These are phyloP conservation scores for Pseudolycoriella hygida DNA, from an alignment of 2,888 invertebrate genomes.

Conservation along the genomic window DNA sequence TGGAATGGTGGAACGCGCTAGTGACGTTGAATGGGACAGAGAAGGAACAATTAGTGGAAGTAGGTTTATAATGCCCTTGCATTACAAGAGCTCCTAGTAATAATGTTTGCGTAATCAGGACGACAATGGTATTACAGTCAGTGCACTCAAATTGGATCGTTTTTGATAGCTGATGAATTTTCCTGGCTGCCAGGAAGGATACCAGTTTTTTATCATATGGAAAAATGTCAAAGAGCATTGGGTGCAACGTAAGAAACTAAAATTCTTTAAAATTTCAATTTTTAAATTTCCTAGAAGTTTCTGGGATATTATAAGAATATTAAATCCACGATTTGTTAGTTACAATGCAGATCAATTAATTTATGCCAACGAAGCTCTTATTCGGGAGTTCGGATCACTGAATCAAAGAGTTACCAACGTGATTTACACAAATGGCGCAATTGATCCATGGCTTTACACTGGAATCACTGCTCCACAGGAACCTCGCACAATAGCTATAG, in stretches of 20 bases:
- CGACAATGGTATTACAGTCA: background rate
- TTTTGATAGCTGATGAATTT: background rate
- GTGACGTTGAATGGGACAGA: background rate
- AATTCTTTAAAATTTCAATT: no score
- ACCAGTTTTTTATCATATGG: background rate
- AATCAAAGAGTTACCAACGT: background rate
- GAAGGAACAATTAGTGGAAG: background rate
- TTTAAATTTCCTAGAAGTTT: no score
- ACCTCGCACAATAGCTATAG: no score
- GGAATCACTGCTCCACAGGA: background rate
- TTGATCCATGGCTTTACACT: background rate
- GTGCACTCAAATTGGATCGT: background rate
- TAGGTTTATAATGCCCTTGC: no score
- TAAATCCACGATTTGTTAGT: no score
- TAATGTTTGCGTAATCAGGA: background rate
- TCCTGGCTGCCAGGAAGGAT: background rate
- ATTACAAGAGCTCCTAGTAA: no score
- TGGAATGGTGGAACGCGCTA: background rate
- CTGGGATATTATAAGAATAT: no score
- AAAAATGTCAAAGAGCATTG: background rate
- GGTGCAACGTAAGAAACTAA: background rate
- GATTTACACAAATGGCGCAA: background rate
- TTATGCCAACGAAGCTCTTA: background rate
- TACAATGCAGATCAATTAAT: background rate
- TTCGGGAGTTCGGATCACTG: background rate